Percentiles rank a stretch among this genome's conserved stretches.
These are phyloP conservation scores for Cyclargus thomasi DNA, from an alignment of 1,140 invertebrate genomes.

Conservation along the genomic window DNA sequence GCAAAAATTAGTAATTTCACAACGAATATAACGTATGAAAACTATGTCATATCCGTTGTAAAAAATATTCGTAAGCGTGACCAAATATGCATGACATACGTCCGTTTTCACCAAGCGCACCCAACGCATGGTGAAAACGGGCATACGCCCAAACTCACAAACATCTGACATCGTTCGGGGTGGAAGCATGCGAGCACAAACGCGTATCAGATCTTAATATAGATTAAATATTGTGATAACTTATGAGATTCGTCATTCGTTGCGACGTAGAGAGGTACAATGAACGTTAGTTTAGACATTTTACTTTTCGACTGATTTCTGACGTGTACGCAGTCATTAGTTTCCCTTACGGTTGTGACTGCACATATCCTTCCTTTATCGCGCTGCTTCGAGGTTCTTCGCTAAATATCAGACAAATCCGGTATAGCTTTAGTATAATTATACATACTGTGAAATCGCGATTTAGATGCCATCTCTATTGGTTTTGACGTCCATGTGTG, in stretches of 20 bases:
- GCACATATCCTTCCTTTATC: conserved; percentile 50
- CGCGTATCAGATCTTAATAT: conserved; percentile 63
- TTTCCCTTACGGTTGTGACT: conserved; percentile 62
- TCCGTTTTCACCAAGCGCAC: too few relatives aligned
- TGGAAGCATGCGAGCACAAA: conserved; percentile 48
- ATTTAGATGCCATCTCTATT: conserved; percentile 67
- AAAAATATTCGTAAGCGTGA: too few relatives aligned
- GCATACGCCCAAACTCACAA: background rate
- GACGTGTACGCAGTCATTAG: conserved; percentile 42
- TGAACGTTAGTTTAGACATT: conserved; percentile 56
- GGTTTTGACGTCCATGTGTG: conserved; percentile 72
- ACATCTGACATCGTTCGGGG: conserved; percentile 12
- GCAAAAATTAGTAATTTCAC: too few relatives aligned
- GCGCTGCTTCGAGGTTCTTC: conserved; percentile 30
- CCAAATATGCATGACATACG: too few relatives aligned
- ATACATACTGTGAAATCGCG: conserved; percentile 35
- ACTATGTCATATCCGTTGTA: too few relatives aligned
- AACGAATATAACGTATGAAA: too few relatives aligned
- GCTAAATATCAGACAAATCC: conserved; percentile 54
- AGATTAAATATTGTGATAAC: conserved; percentile 70
- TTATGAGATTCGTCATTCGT: conserved; percentile 64
- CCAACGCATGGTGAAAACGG: too few relatives aligned
- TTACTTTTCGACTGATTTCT: conserved; percentile 50
- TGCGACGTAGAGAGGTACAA: conserved; percentile 57
- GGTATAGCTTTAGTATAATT: conserved; percentile 29